Conservation (phyloP, 1,140 invertebrate species). For the Lutraria rhynchaena region DNA sequence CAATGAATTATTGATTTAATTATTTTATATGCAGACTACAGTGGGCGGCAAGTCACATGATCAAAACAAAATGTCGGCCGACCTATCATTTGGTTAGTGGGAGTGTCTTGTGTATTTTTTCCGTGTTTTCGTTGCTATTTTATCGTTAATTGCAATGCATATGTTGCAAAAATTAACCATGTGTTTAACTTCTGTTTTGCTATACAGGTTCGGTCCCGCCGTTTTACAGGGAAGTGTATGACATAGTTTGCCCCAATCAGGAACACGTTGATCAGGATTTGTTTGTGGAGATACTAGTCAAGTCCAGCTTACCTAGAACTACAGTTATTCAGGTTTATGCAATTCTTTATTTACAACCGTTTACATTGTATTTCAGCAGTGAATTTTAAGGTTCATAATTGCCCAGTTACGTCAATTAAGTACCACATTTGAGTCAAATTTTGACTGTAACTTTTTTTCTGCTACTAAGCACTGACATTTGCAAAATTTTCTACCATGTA, state of each 20-base stretch:
- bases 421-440: no score
- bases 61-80: slow-evolving; percentile 80
- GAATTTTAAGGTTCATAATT: no score
- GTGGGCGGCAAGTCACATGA: slow-evolving; percentile 76
- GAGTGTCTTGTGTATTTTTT: slow-evolving; percentile 18
- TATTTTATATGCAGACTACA: slow-evolving; percentile 44
- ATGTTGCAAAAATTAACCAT: not conserved
- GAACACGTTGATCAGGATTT: slow-evolving; percentile 86
- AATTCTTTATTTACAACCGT: no score
- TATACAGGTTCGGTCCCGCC: slow-evolving; percentile 85
- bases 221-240: slow-evolving; percentile 86
- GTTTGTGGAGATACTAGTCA: slow-evolving; percentile 86
- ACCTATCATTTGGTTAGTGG: slow-evolving; percentile 76
- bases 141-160: not conserved
- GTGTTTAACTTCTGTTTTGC: not conserved
- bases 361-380: no score
- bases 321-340: slow-evolving; percentile 86
- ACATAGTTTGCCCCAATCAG: slow-evolving; percentile 86
- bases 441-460: no score
- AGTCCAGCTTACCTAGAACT: slow-evolving; percentile 85
- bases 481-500: no score
- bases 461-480: no score
- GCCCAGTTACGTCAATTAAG: no score
- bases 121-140: not conserved
- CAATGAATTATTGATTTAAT: not conserved